phyloP scores from a whole-genome alignment of 2,113 vertebrate genomes.

The Drymodes brunneopygia region DNA sequence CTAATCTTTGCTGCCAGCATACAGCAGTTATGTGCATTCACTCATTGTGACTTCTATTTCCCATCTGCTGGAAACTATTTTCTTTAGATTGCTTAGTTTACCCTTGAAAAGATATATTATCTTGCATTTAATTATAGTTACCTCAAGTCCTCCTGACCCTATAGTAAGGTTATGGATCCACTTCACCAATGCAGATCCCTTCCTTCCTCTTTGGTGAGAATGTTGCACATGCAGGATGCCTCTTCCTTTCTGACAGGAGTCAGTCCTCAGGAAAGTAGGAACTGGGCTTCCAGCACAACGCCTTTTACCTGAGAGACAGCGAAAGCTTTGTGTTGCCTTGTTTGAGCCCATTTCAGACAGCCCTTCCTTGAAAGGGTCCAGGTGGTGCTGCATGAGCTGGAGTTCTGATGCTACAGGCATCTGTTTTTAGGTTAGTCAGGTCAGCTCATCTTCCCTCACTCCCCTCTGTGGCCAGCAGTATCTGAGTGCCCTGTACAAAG shows the following conservation, averaged over 20 bases:
- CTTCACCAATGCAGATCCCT: neutral
- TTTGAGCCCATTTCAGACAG: neutral
- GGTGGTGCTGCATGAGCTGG: neutral
- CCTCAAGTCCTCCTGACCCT: neutral
- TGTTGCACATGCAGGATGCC: neutral
- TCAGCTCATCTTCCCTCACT: neutral
- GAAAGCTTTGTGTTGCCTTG: neutral
- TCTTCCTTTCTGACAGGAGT: neutral
- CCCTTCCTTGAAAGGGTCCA: neutral
- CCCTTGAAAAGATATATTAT: neutral
- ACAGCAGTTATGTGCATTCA: neutral
- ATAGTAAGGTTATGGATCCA: rapidly evolving
- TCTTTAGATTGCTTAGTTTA: neutral
- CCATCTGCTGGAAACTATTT: neutral
- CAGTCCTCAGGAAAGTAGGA: neutral
- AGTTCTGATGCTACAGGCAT: no score
- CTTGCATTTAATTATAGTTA: neutral
- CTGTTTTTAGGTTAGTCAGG: rapidly evolving
- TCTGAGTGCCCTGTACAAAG: neutral
- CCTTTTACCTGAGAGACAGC: neutral
- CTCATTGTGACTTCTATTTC: neutral
- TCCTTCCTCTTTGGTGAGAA: neutral
- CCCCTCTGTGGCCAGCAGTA: neutral
- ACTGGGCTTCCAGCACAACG: neutral
- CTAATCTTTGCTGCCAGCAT: neutral